Evolutionary conservation across 2,113 vertebrate genomes (phyloP).

Genomic region (Tylochromis polylepis): DNA sequence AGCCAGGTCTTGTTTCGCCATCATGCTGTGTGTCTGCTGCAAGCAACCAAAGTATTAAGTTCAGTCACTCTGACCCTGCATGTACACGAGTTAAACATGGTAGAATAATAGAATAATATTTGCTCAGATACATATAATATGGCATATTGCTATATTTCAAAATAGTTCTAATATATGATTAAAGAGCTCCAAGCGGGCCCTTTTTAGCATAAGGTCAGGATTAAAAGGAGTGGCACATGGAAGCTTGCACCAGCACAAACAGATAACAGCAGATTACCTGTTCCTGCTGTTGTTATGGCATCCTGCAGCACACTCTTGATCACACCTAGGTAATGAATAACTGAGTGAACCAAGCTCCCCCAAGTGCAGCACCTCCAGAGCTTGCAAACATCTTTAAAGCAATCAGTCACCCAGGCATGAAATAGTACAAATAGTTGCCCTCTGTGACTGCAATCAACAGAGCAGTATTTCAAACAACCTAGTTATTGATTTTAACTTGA

Average conservation of each 20-base stretch:
- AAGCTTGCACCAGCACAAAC: not conserved
- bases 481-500: not conserved
- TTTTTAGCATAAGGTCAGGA: not conserved
- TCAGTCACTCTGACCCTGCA: not conserved
- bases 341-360: conserved; percentile 16
- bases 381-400: conserved; percentile 5
- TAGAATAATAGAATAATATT: not conserved
- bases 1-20: not conserved
- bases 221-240: conserved; percentile 17
- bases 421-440: not conserved
- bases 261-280: conserved; percentile 46
- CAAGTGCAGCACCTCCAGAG: not conserved
- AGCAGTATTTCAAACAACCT: not conserved
- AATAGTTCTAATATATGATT: not conserved
- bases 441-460: not conserved
- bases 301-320: not conserved
- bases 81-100: not conserved
- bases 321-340: conserved; percentile 65
- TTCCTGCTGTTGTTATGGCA: conserved; percentile 34
- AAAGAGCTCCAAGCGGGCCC: not conserved
- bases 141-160: not conserved
- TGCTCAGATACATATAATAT: not conserved
- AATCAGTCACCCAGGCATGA: conserved; percentile 6
- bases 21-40: not conserved
- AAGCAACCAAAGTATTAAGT: not conserved